Conservation (phyloP, 2,888 invertebrate genomes). For the Campoplex nolae region DNA sequence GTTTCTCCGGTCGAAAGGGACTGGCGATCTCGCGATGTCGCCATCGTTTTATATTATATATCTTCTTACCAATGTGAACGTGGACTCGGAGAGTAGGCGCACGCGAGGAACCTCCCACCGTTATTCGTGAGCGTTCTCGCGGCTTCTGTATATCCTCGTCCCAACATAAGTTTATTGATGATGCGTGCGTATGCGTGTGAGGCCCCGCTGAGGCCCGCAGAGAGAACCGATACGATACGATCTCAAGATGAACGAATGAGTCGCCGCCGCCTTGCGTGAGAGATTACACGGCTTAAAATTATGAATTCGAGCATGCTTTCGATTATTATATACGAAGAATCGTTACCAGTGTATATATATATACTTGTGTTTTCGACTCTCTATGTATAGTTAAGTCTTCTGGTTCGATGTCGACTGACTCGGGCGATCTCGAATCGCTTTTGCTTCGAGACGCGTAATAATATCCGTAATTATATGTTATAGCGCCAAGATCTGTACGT, state of each 20-base stretch:
- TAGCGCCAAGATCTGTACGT: conserved; percentile 23
- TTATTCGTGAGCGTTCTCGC: conserved; percentile 33
- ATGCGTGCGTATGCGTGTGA: conserved; percentile 8
- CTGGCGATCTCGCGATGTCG: conserved; percentile 46
- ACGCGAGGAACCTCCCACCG: conserved; percentile 65
- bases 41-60: conserved; percentile 34
- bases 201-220: conserved; percentile 40
- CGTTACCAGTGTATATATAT: conserved; percentile 6
- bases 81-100: conserved; percentile 41
- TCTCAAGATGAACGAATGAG: conserved; percentile 54
- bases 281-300: conserved; percentile 55
- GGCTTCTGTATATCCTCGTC: conserved; percentile 13
- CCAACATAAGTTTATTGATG: background rate
- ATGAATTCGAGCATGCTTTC: conserved; percentile 47
- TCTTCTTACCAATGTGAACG: conserved; percentile 14
- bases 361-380: background rate
- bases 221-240: conserved; percentile 57
- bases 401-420: conserved; percentile 41
- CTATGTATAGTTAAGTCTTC: background rate
- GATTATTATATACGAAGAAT: conserved; percentile 34
- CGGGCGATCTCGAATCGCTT: conserved; percentile 48
- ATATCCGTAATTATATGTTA: conserved; percentile 71
- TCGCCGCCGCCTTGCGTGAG: conserved; percentile 52
- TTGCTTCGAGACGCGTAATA: conserved; percentile 63
- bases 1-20: conserved; percentile 20